Evolutionary conservation across 2,113 vertebrate species (phyloP).

Genomic region (Dendrocopos noguchii): DNA sequence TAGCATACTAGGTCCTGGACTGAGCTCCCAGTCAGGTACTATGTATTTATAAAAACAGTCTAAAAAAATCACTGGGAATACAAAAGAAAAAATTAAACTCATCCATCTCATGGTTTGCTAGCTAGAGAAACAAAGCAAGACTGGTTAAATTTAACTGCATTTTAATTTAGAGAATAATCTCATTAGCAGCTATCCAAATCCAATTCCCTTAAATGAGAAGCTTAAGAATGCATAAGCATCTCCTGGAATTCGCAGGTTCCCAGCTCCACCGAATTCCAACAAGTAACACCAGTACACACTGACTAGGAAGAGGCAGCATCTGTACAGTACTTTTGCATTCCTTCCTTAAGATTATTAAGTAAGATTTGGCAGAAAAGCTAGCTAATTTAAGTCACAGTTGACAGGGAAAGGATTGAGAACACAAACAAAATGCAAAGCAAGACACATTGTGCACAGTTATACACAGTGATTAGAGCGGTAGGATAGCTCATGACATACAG

Average conservation of each 20-base stretch:
- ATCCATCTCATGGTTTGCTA: neutral
- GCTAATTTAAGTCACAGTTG: neutral
- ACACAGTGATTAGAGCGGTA: rapidly evolving
- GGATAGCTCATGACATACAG: neutral
- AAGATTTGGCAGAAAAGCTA: neutral
- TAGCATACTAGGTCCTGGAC: neutral
- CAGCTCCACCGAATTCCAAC: neutral
- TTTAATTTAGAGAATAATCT: neutral
- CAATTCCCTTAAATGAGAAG: neutral
- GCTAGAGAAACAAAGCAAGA: neutral
- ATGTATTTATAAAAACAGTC: neutral
- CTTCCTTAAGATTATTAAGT: neutral
- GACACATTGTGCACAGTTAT: neutral
- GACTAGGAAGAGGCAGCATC: neutral
- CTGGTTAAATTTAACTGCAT: neutral
- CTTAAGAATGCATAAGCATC: neutral
- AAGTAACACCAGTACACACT: neutral
- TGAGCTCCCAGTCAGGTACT: neutral
- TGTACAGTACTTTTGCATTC: neutral
- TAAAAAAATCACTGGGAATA: neutral
- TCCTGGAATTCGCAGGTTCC: neutral
- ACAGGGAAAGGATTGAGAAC: neutral
- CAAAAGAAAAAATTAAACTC: neutral
- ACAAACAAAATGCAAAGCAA: neutral
- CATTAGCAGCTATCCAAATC: neutral